Base-by-base conservation (phyloP, 2,113 vertebrate genomes). In the Varanus salvator region DNA sequence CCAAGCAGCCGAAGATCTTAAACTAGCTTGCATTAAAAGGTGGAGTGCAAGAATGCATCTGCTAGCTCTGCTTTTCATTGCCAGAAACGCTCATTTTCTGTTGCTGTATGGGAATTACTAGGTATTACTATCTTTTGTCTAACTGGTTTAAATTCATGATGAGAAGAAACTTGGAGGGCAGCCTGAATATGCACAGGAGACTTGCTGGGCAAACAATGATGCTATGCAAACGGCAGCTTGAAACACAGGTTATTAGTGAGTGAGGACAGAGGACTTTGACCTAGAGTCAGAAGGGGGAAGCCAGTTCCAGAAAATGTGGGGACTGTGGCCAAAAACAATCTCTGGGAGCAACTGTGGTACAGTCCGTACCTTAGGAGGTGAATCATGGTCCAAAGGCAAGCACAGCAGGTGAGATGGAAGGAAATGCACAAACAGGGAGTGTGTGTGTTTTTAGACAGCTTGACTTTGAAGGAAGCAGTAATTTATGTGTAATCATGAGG, bases 401-500 rank as follows among this genome's bases (percentile, higher is more conserved):
- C 89, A 77, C 91, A 93, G 94, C 93, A 92, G 92, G 93, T 93
- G 86, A 94, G 89, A 93, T 84, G 94, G 92, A 93, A 93, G 92
- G 95, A 95, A 95, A 94, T 91, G 50, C 91, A 90, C 0, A 48
- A 92, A 87, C 92, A 94, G 90, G 88, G 94, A 92, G 87, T 94
- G 87, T 94, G 89, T 66, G 89, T 66, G 92, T 90, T 87, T 93
- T 94, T 80, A 93, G 92, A 92, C 90, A 96, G 91, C 90, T 93
- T 93, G 87, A 54, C 94, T 94, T 96, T 86, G 91, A 93, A 93
- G 78, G 76, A 91, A 94, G 60, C 82, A 84, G 52, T 94, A 93
- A 94, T 96, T 95, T 96, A 93, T 95, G 57, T 94, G 92, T 72
- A 93, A 76, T 95, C 96, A 93, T 92, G 80, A 95, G 85, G 84